These are phyloP conservation scores for Myiozetetes cayanensis DNA, from an alignment of 2,113 vertebrate species.

Conservation along the genomic window DNA sequence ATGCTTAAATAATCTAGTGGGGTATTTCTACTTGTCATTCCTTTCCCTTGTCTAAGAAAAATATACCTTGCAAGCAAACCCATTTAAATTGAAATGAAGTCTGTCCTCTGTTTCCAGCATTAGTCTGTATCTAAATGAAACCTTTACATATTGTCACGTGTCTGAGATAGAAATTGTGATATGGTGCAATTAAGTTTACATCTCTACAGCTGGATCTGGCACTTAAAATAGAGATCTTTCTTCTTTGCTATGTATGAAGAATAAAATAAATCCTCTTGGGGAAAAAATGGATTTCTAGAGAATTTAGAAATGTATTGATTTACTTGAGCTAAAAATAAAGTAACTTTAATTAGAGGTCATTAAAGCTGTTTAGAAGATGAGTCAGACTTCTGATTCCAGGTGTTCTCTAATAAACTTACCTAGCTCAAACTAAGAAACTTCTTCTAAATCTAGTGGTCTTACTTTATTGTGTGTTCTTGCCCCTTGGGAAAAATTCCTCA, in stretches of 20 bases:
- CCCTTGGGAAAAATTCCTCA: neutral
- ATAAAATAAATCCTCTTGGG: neutral
- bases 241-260: neutral
- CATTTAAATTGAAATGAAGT: neutral
- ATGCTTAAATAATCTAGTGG: neutral
- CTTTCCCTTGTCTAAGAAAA: neutral
- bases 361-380: neutral
- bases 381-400: neutral
- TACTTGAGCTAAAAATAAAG: neutral
- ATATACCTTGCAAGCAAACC: neutral
- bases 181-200: neutral
- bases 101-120: neutral
- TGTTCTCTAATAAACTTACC: neutral
- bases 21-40: neutral
- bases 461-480: neutral
- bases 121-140: neutral
- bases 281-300: neutral
- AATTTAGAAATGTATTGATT: neutral
- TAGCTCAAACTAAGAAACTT: neutral
- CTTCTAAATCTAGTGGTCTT: rapidly evolving
- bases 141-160: neutral
- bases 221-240: neutral
- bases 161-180: constrained; percentile 8
- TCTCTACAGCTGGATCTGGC: neutral
- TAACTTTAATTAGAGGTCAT: neutral